Evolutionary conservation across 1,140 invertebrate species (phyloP), one percentile per base, ranked within the genome.

Genomic region (Rhysida immarginata): DNA sequence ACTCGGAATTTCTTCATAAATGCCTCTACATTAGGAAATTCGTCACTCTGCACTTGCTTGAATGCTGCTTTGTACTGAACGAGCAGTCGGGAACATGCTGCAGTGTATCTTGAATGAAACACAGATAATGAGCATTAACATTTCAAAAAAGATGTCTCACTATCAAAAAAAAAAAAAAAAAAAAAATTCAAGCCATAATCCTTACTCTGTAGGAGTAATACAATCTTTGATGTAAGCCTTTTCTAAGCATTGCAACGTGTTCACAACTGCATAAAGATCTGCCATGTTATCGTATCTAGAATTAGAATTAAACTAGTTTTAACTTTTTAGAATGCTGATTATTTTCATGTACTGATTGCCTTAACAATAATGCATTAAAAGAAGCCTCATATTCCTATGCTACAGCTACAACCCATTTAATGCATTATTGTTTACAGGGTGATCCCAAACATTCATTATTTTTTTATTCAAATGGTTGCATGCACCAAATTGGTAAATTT

Each of bases 181-280:
- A n/a, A n/a, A n/a, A n/a, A n/a, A n/a, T n/a, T n/a, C n/a, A n/a
- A n/a, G n/a, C n/a, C n/a, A n/a, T n/a, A n/a, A n/a, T n/a, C n/a
- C 68, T 64, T 68, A 79, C 71, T 79, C 78, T 65, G 74, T 76
- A 1, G 76, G 65, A 24, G 68, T 68, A 18, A 98, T 89, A 72
- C 89, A 93, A 71, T 99, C 96, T 63, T 93, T 79, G 63, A 98
- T 96, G 64, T 98, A 99, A 14, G 95, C 94, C 71, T 99, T 99
- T 70, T 99, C 96, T 45, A 99, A 74, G 66, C 94, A 88, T 68
- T 99, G 95, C 8, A 99, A 72, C 0, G 95, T 97, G 68, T 93
- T 96, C 5, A 98, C 86, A 2, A 99, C 88, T 2, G 96, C 93
- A 74, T 93, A 99, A 54, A 99, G 74, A 74, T 99, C 96, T 14